Base-by-base conservation (phyloP, 2,113 vertebrate species). In the Peromyscus maniculatus region DNA sequence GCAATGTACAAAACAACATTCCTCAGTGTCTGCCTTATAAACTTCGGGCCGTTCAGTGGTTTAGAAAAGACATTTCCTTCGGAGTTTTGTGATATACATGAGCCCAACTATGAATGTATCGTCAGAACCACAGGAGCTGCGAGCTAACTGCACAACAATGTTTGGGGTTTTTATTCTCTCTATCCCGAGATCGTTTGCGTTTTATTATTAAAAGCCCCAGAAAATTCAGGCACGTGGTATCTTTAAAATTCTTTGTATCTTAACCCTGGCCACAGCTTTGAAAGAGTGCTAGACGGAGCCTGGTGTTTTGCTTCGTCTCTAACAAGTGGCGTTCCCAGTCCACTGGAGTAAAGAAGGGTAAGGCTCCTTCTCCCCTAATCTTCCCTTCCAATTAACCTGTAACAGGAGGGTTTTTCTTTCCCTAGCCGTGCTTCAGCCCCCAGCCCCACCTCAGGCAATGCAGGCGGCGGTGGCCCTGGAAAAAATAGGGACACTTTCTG, bases 11-110 rank as follows among this genome's bases (percentile, higher is more conserved):
- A 93, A 62, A 67, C 8, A 59, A 26, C 46, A 55, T 67, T 82
- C 67, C n/a, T 59, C 74, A 8, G 67, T 89, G 95, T 87, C 66
- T 92, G 78, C 95, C 84, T 75, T 91, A 93, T 94, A 91, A 97
- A 97, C 55, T 87, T 89, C 64, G 67, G 57, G 90, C 55, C 75
- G 28, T 64, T 69, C 71, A 39, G 11, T 97, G 83, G 78, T 94
- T 93, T 83, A 94, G 33, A 49, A 83, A 78, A 79, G 31, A 11
- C 72, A 97, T 96, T 96, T 94, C 93, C 64, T 97, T 93, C 62
- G 69, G 33, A 71, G 64, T 33, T 88, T 75, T 89, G 71, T 91
- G 79, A 79, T 95, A 79, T 95, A 97, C 74, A 49, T 26, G 59
- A 95, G 90, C 57, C 71, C 46, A 84, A 46, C 80, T 84, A 59